phyloP scores from a whole-genome alignment of 2,797 vertebrate genomes.

The Anniella stebbinsi region DNA sequence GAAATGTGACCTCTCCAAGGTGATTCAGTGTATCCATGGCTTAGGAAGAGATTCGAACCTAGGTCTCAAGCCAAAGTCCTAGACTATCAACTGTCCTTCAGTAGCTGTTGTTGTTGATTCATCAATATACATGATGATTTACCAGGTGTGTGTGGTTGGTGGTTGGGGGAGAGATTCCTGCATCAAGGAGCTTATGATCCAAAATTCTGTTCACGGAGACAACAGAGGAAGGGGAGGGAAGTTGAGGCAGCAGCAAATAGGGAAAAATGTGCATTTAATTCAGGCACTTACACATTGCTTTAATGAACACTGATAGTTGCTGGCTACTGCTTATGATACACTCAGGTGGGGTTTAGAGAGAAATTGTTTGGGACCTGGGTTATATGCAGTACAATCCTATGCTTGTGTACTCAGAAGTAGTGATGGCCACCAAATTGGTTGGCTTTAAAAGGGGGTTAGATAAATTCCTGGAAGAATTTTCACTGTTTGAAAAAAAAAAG shows the following conservation, averaged over 20 bases:
- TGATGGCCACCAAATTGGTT: too few species aligned
- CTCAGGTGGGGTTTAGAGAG: background rate
- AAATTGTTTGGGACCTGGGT: background rate
- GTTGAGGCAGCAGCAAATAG: background rate
- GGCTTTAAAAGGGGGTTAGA: too few species aligned
- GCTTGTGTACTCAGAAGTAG: too few species aligned
- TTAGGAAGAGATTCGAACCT: background rate
- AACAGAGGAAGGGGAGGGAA: background rate
- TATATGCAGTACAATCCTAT: too few species aligned
- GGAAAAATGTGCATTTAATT: background rate
- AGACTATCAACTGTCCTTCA: background rate
- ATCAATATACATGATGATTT: background rate
- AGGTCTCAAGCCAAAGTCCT: background rate
- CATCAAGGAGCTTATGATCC: background rate
- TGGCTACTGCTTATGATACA: background rate
- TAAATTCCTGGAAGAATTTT: background rate
- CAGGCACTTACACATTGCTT: background rate
- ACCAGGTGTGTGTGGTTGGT: background rate
- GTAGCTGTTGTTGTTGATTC: background rate
- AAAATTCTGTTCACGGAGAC: background rate
- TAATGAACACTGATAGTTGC: background rate
- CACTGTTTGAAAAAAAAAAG: too few species aligned
- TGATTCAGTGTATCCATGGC: background rate
- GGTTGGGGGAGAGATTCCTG: background rate
- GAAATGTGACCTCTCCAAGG: constrained; percentile 7